Evolutionary conservation across 2,888 invertebrate genomes (phyloP).

Genomic region (Cepaea hortensis): DNA sequence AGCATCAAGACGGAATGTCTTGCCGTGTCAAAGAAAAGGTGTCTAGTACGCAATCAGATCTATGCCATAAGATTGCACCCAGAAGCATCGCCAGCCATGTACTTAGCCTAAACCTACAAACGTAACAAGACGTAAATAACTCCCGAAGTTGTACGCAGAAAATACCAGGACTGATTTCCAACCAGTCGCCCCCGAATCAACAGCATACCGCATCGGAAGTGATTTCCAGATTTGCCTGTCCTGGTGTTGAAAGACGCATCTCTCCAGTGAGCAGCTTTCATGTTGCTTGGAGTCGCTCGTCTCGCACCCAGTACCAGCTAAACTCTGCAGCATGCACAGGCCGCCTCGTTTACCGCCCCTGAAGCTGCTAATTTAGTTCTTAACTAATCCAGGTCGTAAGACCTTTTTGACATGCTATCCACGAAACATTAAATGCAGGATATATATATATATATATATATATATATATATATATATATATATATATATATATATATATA

Average conservation of each 20-base stretch:
- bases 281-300: not conserved
- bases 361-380: not conserved
- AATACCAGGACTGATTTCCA: not conserved
- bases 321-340: not conserved
- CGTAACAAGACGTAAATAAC: not conserved
- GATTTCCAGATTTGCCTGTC: not conserved
- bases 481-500: too few species aligned
- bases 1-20: too few species aligned
- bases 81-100: constrained; percentile 3
- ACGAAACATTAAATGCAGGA: too few species aligned
- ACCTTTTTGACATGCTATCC: too few species aligned
- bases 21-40: not conserved
- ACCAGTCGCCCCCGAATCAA: not conserved
- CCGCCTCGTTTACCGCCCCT: too few species aligned
- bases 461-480: too few species aligned
- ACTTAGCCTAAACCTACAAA: not conserved
- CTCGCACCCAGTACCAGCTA: not conserved
- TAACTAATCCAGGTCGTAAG: not conserved
- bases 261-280: constrained; percentile 23
- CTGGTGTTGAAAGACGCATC: not conserved
- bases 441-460: too few species aligned
- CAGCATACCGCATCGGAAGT: constrained; percentile 10
- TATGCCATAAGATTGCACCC: not conserved
- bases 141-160: not conserved
- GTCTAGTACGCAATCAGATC: not conserved